Base-by-base conservation (phyloP, 2,797 vertebrate species). In the Sandelia bainsii region DNA sequence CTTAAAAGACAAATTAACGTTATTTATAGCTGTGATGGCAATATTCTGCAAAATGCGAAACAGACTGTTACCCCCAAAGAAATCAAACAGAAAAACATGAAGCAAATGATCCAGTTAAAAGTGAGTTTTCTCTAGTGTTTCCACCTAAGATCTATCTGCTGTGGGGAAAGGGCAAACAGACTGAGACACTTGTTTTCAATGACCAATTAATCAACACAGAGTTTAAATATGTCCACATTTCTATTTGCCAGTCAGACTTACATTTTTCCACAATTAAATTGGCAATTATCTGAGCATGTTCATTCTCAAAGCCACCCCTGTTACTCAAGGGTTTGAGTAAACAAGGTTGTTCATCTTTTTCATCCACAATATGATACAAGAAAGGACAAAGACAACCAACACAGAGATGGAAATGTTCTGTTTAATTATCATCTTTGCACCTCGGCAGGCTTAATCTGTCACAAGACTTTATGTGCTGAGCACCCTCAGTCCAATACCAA, bases 271-370 rank as follows among this genome's bases (percentile, higher is more conserved):
- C 42, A 62, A 72, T 78, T 70, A 78, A 61, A 71, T 34, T 17
- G 32, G 5, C 52, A 72, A 75, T 72, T 60, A 79, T 69, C 8
- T 1, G 57, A 70, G 19, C 13, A 45, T 79, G 57, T 74, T 48
- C 17, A 50, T 69, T 51, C 57, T 86, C 62, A 68, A 72, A 72
- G 34, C 22, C 5, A n/a, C 8, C 25, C n/a, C 60, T 8, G 13
- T 23, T 17, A 62, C 60, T 32, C 44, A 67, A 19, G 10, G 19
- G 22, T 69, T 62, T 10, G 42, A 4, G 3, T 56, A 69, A 82
- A 83, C 76, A 57, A 70, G 57, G 56, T 67, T 53, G 56, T 67
- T 60, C 6, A 53, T 65, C 79, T 62, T 72, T 69, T 79, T 84
- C 60, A 52, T 54, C 29, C 44, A 49, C 59, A 65, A 53, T 27